Percentiles rank a stretch among this genome's conserved stretches.
phyloP scores from a whole-genome alignment of 2,113 vertebrate species.

The Mirounga angustirostris region DNA sequence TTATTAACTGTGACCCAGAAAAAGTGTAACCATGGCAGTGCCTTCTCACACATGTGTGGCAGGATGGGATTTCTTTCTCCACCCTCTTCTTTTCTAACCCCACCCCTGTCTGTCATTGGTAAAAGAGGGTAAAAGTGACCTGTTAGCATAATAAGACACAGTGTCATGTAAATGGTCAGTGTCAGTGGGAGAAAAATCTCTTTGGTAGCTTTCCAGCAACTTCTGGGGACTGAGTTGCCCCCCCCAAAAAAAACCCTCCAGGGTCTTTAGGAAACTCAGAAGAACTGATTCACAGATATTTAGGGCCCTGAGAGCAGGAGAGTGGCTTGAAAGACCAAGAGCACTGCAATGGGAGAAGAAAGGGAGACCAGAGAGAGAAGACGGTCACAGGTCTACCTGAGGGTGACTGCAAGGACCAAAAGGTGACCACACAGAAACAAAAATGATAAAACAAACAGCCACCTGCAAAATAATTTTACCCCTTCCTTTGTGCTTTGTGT shows the following conservation, averaged over 20 bases:
- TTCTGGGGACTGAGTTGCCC: background rate
- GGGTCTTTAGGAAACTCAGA: background rate
- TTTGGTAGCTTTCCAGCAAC: background rate
- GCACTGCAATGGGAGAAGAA: background rate
- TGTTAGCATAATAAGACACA: background rate
- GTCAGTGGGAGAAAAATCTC: background rate
- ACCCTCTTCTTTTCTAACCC: background rate
- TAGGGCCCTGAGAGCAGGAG: background rate
- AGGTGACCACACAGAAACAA: background rate
- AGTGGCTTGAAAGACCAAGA: background rate
- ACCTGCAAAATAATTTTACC: background rate
- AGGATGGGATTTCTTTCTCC: background rate
- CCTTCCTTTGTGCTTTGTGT: background rate
- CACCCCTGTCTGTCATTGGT: background rate
- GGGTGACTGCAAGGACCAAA: background rate
- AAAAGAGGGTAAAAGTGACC: background rate
- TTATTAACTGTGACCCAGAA: slow-evolving; percentile 56
- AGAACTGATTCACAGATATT: background rate
- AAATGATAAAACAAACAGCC: background rate
- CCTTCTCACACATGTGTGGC: background rate
- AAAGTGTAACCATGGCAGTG: background rate
- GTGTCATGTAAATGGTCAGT: background rate
- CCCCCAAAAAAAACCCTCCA: background rate
- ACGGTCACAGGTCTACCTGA: background rate
- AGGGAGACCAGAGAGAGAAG: background rate